Conservation (phyloP, 2,797 vertebrate genomes). For the Malurus splendens region DNA sequence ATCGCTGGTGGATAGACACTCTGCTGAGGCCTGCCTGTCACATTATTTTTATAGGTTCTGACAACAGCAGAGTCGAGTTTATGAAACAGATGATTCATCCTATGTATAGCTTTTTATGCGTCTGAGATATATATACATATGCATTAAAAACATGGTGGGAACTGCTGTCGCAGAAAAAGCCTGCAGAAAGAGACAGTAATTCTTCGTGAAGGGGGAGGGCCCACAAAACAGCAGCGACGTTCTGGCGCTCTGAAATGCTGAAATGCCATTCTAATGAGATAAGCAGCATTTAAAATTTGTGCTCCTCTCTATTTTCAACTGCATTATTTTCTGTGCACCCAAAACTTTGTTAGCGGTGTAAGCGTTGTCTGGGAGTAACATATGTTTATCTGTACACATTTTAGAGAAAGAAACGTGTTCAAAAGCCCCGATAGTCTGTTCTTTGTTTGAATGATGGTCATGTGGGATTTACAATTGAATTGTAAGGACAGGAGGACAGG, state of each 20-base stretch:
- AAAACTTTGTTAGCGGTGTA: background rate
- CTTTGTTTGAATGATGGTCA: conserved; percentile 38
- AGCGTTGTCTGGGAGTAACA: background rate
- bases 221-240: background rate
- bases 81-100: conserved; percentile 34
- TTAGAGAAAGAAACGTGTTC: conserved; percentile 1
- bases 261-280: conserved; percentile 10
- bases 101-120: background rate
- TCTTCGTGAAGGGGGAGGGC: background rate
- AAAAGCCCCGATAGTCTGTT: background rate
- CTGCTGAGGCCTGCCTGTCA: conserved; percentile 16
- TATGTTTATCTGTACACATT: conserved; percentile 19
- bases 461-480: conserved; percentile 50
- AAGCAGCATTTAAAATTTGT: background rate
- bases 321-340: background rate
- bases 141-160: conserved; percentile 18
- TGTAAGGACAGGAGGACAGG: conserved; percentile 34
- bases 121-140: conserved; percentile 20
- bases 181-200: background rate
- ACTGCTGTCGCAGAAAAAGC: background rate
- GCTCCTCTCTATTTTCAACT: background rate
- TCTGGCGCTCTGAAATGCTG: background rate
- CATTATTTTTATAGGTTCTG: conserved; percentile 38
- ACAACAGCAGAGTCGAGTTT: conserved; percentile 21
- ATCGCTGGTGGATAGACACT: conserved; percentile 7